A percentile compares a stretch with the other conserved stretches of the same genome.
These are phyloP conservation scores for Maniola jurtina DNA, from an alignment of 1,140 invertebrate species.

Conservation along the genomic window DNA sequence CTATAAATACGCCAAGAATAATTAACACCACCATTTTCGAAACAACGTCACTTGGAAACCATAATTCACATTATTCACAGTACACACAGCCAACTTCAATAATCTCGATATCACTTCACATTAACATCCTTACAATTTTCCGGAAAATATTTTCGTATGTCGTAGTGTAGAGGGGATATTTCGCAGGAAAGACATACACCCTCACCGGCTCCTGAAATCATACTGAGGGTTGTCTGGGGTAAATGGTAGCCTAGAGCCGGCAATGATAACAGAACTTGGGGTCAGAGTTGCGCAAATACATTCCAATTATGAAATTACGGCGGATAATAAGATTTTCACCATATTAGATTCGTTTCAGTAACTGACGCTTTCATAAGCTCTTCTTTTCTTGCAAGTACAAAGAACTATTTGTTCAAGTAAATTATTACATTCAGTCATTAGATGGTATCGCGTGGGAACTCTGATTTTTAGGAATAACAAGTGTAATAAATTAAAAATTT, in stretches of 20 bases:
- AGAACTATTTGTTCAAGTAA: too few species aligned
- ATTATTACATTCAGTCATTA: too few species aligned
- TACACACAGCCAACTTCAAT: neutral
- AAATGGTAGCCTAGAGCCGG: neutral
- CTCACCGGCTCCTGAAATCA: neutral
- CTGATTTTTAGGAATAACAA: too few species aligned
- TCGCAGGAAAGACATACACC: conserved; percentile 11
- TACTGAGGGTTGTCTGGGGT: conserved; percentile 8
- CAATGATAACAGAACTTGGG: conserved; percentile 22
- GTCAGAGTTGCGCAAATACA: conserved; percentile 24
- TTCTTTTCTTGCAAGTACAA: too few species aligned
- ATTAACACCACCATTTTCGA: conserved; percentile 21
- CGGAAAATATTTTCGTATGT: conserved; percentile 1
- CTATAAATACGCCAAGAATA: conserved; percentile 16
- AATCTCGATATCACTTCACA: neutral
- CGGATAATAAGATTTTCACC: conserved; percentile 10
- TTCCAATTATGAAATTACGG: conserved; percentile 19
- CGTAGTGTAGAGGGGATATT: neutral
- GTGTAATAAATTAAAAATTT: too few species aligned
- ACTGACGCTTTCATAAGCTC: too few species aligned
- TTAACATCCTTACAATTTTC: neutral
- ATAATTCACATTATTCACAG: conserved; percentile 23
- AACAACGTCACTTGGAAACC: conserved; percentile 18
- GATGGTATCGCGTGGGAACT: too few species aligned
- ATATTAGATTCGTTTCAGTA: neutral